A percentile compares a stretch with the other conserved stretches of the same genome.
Conservation (phyloP, 2,113 vertebrate genomes). For the Ptyas mucosa region DNA sequence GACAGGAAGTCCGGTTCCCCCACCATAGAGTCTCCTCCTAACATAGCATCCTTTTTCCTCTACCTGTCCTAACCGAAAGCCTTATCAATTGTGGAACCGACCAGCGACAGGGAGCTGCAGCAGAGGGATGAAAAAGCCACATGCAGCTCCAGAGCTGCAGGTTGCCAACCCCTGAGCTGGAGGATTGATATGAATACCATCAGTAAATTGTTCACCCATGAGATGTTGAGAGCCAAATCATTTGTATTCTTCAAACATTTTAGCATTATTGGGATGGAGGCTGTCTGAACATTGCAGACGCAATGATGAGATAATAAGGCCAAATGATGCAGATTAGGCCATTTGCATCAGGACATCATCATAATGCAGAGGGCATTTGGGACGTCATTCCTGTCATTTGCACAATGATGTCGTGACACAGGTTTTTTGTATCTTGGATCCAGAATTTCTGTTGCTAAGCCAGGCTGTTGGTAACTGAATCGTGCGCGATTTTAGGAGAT, state of each 20-base stretch:
- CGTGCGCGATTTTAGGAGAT: too few species aligned
- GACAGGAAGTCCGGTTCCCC: too few species aligned
- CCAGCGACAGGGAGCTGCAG: too few species aligned
- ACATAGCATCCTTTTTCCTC: too few species aligned
- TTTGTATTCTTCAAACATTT: neutral
- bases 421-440: neutral
- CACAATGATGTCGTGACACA: neutral
- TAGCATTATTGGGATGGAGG: neutral
- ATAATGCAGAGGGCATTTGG: neutral
- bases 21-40: too few species aligned
- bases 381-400: neutral
- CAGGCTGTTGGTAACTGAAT: too few species aligned
- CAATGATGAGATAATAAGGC: neutral
- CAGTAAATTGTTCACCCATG: neutral
- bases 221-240: neutral
- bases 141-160: too few species aligned
- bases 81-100: too few species aligned
- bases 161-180: neutral
- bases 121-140: too few species aligned
- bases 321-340: neutral
- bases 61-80: too few species aligned
- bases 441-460: neutral
- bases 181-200: neutral
- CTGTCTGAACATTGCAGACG: neutral
- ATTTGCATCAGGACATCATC: neutral